A percentile compares a stretch with the other conserved stretches of the same genome.
These are phyloP conservation scores for Micronycteris hirsuta DNA, from an alignment of 2,113 vertebrate species.

Conservation along the genomic window DNA sequence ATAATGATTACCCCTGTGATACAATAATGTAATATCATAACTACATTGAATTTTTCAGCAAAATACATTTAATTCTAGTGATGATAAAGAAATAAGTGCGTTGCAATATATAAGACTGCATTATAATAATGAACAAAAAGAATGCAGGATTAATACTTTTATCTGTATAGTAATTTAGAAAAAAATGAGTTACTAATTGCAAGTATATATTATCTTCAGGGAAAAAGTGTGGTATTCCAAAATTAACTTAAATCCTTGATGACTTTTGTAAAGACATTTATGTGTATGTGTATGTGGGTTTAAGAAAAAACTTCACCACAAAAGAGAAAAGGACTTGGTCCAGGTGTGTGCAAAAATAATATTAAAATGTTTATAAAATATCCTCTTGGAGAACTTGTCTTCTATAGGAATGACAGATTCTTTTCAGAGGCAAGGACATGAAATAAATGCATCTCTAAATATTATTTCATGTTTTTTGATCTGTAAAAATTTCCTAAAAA, in stretches of 20 bases:
- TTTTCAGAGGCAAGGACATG: not conserved
- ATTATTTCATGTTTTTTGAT: not conserved
- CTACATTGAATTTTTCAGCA: constrained; percentile 49
- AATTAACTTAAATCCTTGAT: not conserved
- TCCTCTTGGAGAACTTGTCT: not conserved
- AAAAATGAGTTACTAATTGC: not conserved
- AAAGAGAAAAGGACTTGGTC: not conserved
- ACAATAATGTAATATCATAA: constrained; percentile 45
- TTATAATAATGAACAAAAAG: not conserved
- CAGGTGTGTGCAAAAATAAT: not conserved
- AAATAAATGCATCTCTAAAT: not conserved
- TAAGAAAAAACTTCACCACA: not conserved
- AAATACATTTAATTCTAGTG: constrained; percentile 54
- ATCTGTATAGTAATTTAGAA: not conserved
- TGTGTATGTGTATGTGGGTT: not conserved
- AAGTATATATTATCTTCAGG: not conserved
- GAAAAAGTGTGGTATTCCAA: not conserved
- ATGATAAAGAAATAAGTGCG: constrained; percentile 33
- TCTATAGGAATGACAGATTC: not conserved
- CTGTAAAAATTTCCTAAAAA: not conserved
- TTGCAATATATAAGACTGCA: not conserved
- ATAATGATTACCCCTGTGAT: constrained; percentile 56
- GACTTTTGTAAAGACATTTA: not conserved
- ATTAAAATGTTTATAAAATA: not conserved
- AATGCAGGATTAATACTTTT: not conserved